Percentiles rank a stretch among this genome's conserved stretches.
These are phyloP conservation scores for Euura lappo DNA, from an alignment of 1,140 invertebrate genomes.

Conservation along the genomic window DNA sequence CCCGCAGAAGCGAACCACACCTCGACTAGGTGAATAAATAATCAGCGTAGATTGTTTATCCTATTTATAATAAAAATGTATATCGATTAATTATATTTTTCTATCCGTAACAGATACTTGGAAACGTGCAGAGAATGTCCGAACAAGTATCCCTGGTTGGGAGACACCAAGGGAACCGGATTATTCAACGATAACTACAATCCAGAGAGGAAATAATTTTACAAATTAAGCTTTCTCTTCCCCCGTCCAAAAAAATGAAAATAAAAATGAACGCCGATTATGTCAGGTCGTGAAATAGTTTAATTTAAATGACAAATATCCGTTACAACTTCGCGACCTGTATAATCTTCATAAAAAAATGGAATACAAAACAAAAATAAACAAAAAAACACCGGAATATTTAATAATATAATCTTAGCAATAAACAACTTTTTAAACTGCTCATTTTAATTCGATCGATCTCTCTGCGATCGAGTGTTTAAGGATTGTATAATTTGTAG, in stretches of 20 bases:
- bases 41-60: background rate
- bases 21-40: slow-evolving; percentile 66
- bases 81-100: background rate
- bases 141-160: slow-evolving; percentile 85
- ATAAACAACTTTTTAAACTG: background rate
- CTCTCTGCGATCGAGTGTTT: background rate
- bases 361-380: too few species aligned
- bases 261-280: slow-evolving; percentile 5
- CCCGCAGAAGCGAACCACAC: slow-evolving; percentile 77
- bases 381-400: background rate
- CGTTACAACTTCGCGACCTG: background rate
- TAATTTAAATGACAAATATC: background rate
- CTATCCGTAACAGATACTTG: slow-evolving; percentile 72
- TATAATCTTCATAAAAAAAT: background rate
- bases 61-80: background rate
- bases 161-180: slow-evolving; percentile 83
- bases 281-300: background rate
- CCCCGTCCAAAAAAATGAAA: slow-evolving; percentile 24
- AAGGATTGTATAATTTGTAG: background rate
- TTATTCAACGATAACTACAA: slow-evolving; percentile 81
- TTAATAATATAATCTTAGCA: background rate
- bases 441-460: background rate
- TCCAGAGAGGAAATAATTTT: slow-evolving; percentile 65
- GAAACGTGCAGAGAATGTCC: slow-evolving; percentile 88
- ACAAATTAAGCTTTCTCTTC: slow-evolving; percentile 15